Percentiles rank a stretch among this genome's conserved stretches.
These are phyloP conservation scores for Drosophila lutescens DNA, from an alignment of 2,888 invertebrate species.

Conservation along the genomic window DNA sequence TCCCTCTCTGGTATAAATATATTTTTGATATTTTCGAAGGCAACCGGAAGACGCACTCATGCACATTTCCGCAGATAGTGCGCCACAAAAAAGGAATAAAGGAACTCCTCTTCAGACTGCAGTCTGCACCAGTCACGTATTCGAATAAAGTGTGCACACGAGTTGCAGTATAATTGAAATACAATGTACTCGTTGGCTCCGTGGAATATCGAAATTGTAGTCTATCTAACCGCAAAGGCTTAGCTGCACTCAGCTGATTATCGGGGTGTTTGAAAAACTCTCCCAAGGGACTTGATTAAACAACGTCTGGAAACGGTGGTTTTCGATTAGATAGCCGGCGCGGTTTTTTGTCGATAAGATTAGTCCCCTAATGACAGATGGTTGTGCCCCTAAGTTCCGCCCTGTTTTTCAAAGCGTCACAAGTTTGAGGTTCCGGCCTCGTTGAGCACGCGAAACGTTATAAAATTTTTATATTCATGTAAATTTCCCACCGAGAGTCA, in stretches of 20 bases:
- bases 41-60: conserved; percentile 27
- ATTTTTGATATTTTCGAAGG: conserved; percentile 7
- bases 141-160: background rate
- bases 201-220: background rate
- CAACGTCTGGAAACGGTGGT: background rate
- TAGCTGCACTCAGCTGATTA: background rate
- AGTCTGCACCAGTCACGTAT: conserved; percentile 40
- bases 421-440: conserved; percentile 23
- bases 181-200: background rate
- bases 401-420: conserved; percentile 33
- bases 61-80: conserved; percentile 15
- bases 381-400: conserved; percentile 1
- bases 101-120: background rate
- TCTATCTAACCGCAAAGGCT: background rate
- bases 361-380: conserved; percentile 12
- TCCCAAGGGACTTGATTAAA: background rate
- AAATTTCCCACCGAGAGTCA: conserved; percentile 44
- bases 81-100: background rate
- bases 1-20: background rate
- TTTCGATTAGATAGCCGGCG: conserved; percentile 13
- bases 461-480: conserved; percentile 63
- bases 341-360: conserved; percentile 19
- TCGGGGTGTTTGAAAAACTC: background rate
- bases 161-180: conserved; percentile 28
- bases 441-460: conserved; percentile 42